phyloP scores from a whole-genome alignment of 2,797 vertebrate species.

The Scyliorhinus canicula region DNA sequence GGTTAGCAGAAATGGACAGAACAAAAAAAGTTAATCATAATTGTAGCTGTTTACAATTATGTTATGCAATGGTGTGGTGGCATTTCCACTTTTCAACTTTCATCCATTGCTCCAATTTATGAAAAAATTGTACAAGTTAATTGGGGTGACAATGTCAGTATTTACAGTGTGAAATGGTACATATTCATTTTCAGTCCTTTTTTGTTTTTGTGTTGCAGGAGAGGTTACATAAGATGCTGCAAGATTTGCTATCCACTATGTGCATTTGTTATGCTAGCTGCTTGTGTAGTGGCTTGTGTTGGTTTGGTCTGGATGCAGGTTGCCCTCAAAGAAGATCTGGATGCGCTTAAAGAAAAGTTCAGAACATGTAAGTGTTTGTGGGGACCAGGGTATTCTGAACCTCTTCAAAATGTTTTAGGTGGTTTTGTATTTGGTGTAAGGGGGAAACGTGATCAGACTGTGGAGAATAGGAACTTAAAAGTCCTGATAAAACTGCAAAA shows the following conservation, averaged over 20 bases:
- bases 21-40: not conserved
- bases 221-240: slow-evolving; percentile 83
- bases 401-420: not conserved
- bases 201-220: slow-evolving; percentile 54
- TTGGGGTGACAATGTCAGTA: not conserved
- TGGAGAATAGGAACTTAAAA: not conserved
- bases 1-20: not conserved
- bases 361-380: slow-evolving; percentile 71
- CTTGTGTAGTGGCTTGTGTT: slow-evolving; percentile 84
- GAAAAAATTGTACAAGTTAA: not conserved
- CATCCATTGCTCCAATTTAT: not conserved
- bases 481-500: not conserved
- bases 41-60: not conserved
- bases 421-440: not conserved
- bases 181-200: slow-evolving; percentile 31
- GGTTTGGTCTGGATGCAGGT: slow-evolving; percentile 98
- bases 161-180: not conserved
- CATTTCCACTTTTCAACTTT: not conserved
- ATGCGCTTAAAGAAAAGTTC: slow-evolving; percentile 85
- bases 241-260: slow-evolving; percentile 86
- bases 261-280: slow-evolving; percentile 82
- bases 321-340: slow-evolving; percentile 88
- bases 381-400: not conserved
- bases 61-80: not conserved
- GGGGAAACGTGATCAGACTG: not conserved